Evolutionary conservation across 53 echinoderm and acorn worm genomes (phyloP), one percentile per base, ranked within the genome.

Genomic region (Actinopyga echinites): DNA sequence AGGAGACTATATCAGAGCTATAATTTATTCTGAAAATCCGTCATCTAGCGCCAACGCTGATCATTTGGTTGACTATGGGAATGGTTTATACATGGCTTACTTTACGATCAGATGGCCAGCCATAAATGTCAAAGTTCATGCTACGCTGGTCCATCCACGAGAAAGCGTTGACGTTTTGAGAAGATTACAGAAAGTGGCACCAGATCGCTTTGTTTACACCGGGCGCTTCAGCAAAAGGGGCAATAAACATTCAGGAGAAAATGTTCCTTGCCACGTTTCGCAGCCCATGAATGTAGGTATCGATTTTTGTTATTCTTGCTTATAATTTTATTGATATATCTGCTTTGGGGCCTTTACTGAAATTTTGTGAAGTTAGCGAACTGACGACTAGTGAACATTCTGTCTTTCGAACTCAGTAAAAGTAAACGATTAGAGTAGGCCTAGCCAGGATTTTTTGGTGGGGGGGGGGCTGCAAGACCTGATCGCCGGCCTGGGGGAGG

Each of bases 1-100:
- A 20, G 92, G 92, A 2, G 92, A 92, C 68, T 92, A 89, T 49
- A 83, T 92, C 36, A 79, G 89, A 62, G 92, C 89, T 22, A 85
- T 69, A 43, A 82, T 91, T 22, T 80, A 35, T 60, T 85, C 71
- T 36, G 5, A 53, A 3, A 25, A 54, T 13, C 28, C 67, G 7
- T 19, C 74, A 5, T 82, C 92, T 19, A 87, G 87, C 45, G 69
- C 83, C 29, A 74, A 82, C 22, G 83, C 86, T 0, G 89, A 92
- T 40, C 64, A 79, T 15, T 42, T 89, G n/a, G 28, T 86, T 7
- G 92, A 92, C 32, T 68, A 86, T 30, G 66, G 67, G 25, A 83
- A 92, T 37, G 92, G 92, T 28, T 82, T 82, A 21, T 92, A 92
- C 58, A 86, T 77, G 33, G 89, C 89, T 2, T 75, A 75, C 3